Evolutionary conservation across 2,113 vertebrate species (phyloP).

Genomic region (Tetraodon nigroviridis): DNA sequence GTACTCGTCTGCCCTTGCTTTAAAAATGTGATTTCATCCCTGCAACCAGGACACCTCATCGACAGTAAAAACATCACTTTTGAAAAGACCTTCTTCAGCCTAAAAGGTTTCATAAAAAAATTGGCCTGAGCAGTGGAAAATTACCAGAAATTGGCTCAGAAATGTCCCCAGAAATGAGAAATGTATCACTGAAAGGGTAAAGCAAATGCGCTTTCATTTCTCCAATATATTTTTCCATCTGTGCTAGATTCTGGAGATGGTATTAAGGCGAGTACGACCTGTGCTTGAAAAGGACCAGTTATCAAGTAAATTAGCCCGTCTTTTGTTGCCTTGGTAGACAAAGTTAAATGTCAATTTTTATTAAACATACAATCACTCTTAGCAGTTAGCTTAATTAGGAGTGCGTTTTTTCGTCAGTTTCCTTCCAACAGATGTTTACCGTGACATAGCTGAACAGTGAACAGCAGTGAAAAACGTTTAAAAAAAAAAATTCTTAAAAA

Average conservation of each 20-base stretch:
- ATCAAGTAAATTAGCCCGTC: neutral
- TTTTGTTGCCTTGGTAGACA: constrained; percentile 2
- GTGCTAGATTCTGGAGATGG: neutral
- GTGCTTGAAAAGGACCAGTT: constrained; percentile 11
- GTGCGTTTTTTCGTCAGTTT: constrained; percentile 15
- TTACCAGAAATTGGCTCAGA: no score
- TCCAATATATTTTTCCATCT: neutral
- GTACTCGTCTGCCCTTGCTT: no score
- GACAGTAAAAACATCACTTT: no score
- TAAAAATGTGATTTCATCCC: no score
- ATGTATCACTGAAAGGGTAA: no score
- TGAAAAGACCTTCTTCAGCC: no score
- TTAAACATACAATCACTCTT: constrained; percentile 42
- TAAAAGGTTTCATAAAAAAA: no score
- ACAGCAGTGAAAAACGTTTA: neutral
- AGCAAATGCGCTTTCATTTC: neutral
- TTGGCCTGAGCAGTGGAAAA: no score
- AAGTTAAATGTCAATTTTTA: constrained; percentile 26
- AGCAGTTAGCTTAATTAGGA: constrained; percentile 23
- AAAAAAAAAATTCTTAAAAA: no score
- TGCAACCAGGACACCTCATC: no score
- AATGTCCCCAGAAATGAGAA: no score
- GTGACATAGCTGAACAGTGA: neutral
- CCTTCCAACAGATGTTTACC: constrained; percentile 6
- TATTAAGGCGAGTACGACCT: constrained; percentile 4